Conservation (phyloP, 2,113 vertebrate genomes). For the Megaptera novaeangliae region DNA sequence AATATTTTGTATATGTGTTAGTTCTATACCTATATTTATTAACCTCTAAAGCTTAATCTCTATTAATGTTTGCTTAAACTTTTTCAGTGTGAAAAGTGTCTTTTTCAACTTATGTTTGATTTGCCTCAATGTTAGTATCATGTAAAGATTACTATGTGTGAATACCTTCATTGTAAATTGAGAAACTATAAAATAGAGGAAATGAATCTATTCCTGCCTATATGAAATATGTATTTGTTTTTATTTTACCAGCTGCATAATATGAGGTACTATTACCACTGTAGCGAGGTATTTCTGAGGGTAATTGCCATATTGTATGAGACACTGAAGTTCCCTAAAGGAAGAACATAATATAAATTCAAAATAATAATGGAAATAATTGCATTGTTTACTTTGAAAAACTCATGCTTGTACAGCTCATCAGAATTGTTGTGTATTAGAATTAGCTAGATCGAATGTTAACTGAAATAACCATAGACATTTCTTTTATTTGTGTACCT, state of each 20-base stretch:
- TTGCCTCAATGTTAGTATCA: conserved; percentile 35
- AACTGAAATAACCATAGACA: conserved; percentile 15
- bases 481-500: background rate
- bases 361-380: background rate
- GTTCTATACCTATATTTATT: background rate
- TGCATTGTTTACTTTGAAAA: conserved; percentile 51
- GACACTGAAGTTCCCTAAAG: background rate
- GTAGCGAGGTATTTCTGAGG: background rate
- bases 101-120: conserved; percentile 59
- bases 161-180: background rate
- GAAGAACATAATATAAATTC: background rate
- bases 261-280: background rate
- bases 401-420: conserved; percentile 41
- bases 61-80: background rate
- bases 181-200: conserved; percentile 30
- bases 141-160: conserved; percentile 33
- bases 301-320: background rate
- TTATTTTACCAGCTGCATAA: conserved; percentile 63
- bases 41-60: background rate
- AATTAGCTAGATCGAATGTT: conserved; percentile 68
- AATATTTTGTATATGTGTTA: background rate
- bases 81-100: background rate
- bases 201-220: conserved; percentile 47
- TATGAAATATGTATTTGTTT: conserved; percentile 49
- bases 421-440: conserved; percentile 52